A percentile compares a stretch with the other conserved stretches of the same genome.
Evolutionary conservation across 2,888 invertebrate genomes (phyloP).

Genomic region (Drosophila melanosoma): DNA sequence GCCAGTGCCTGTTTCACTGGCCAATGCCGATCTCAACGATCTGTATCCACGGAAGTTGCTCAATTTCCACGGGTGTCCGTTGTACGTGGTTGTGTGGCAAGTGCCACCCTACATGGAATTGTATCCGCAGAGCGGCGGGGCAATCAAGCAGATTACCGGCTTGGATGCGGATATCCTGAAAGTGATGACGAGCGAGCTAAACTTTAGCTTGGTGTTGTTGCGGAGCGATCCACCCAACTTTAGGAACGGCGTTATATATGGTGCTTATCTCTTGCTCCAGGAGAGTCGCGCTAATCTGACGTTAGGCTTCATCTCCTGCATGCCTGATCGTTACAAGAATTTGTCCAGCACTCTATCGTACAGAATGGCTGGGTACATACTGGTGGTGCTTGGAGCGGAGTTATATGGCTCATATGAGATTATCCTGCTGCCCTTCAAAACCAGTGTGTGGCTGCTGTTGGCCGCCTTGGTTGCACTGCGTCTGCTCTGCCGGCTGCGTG

Average conservation of each 20-base stretch:
- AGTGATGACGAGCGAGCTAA: conserved; percentile 48
- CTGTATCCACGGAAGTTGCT: conserved; percentile 60
- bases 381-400: conserved; percentile 37
- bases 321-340: conserved; percentile 39
- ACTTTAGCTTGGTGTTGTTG: conserved; percentile 54
- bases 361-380: conserved; percentile 46
- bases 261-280: conserved; percentile 56
- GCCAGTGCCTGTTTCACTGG: conserved; percentile 25
- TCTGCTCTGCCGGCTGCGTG: neutral
- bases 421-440: conserved; percentile 61
- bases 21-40: neutral
- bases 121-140: neutral
- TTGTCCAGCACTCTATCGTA: conserved; percentile 53
- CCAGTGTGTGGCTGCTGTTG: conserved; percentile 53
- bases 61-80: conserved; percentile 73
- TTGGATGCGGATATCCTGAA: conserved; percentile 56
- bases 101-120: conserved; percentile 59
- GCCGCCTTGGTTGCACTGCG: conserved; percentile 11
- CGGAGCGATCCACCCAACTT: conserved; percentile 54
- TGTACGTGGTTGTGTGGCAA: conserved; percentile 62
- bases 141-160: conserved; percentile 29
- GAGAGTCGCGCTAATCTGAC: conserved; percentile 57
- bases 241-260: conserved; percentile 59
- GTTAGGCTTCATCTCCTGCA: conserved; percentile 58
- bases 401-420: conserved; percentile 59